Conservation (phyloP, 2,113 vertebrate species). For the Paradisaea rubra region DNA sequence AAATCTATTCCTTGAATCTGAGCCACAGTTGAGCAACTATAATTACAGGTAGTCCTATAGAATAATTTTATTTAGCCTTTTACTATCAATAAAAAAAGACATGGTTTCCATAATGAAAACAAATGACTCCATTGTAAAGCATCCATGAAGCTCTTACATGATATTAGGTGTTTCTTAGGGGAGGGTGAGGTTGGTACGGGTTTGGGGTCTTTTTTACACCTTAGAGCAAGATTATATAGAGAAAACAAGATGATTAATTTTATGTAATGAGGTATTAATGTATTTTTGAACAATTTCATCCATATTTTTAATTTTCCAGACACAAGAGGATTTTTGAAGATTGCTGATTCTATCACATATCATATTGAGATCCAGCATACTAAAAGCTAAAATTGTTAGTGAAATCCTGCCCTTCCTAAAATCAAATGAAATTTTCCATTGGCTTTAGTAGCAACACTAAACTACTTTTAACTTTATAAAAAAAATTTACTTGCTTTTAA, state of each 20-base stretch:
- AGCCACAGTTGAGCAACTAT: neutral
- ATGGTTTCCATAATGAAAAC: neutral
- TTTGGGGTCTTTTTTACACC: neutral
- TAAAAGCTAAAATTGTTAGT: neutral
- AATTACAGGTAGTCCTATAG: neutral
- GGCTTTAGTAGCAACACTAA: neutral
- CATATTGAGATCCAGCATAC: neutral
- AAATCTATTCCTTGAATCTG: neutral
- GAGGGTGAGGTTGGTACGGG: neutral
- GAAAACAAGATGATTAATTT: neutral
- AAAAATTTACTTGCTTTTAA: neutral
- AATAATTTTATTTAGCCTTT: neutral
- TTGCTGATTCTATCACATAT: neutral
- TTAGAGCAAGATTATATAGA: neutral
- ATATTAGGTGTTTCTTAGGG: neutral
- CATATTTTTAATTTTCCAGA: neutral
- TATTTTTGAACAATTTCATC: neutral
- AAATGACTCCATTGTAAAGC: neutral
- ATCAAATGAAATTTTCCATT: neutral
- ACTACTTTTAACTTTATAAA: neutral
- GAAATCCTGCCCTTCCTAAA: neutral
- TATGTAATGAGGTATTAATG: neutral
- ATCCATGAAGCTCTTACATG: accelerated
- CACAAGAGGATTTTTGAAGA: neutral
- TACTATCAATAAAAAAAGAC: neutral